A percentile compares a stretch with the other conserved stretches of the same genome.
phyloP scores from a whole-genome alignment of 2,113 vertebrate species.

The Sebastes fasciatus region DNA sequence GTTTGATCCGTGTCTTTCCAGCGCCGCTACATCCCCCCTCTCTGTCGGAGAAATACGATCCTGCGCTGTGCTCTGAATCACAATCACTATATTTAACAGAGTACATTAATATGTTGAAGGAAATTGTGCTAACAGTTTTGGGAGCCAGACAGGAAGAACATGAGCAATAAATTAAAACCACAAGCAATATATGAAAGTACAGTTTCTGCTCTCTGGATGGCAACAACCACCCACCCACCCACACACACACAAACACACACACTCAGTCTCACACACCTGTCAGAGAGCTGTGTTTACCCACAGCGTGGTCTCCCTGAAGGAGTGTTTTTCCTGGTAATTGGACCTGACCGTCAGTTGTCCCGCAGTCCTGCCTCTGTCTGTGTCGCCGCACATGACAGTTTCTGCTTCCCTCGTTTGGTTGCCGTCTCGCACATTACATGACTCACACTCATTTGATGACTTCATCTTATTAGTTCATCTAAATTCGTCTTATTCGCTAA shows the following conservation, averaged over 20 bases:
- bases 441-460: constrained; percentile 11
- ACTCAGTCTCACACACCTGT: constrained; percentile 50
- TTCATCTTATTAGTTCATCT: background rate
- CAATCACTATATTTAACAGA: constrained; percentile 56
- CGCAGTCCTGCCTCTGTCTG: constrained; percentile 26
- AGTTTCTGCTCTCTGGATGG: constrained; percentile 22
- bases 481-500: background rate
- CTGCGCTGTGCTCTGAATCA: constrained; percentile 40
- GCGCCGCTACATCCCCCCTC: background rate
- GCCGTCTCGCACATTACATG: constrained; percentile 11
- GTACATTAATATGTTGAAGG: constrained; percentile 38
- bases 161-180: constrained; percentile 49
- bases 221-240: background rate
- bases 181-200: constrained; percentile 41
- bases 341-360: constrained; percentile 67
- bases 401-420: background rate
- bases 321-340: constrained; percentile 68
- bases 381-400: background rate
- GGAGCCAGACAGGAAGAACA: constrained; percentile 52
- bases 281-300: constrained; percentile 55
- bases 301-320: constrained; percentile 49
- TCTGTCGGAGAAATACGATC: constrained; percentile 31
- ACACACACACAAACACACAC: background rate
- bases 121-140: constrained; percentile 35
- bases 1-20: constrained; percentile 1